phyloP scores from a whole-genome alignment of 2,113 vertebrate species.

The Phyllopteryx taeniolatus region DNA sequence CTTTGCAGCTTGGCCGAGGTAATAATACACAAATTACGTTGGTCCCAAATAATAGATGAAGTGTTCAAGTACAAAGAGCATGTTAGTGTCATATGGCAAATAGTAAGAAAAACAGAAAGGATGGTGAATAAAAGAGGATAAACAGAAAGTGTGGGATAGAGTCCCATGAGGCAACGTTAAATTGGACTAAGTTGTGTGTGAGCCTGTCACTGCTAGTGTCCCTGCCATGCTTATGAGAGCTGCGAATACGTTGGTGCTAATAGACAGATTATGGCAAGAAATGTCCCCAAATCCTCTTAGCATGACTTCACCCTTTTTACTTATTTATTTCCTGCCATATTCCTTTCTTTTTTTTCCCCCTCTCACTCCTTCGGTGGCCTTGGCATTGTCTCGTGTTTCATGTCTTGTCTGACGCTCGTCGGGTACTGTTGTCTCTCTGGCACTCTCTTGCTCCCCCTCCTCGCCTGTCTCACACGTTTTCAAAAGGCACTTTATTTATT shows the following conservation, averaged over 20 bases:
- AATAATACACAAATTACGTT: too few relatives aligned
- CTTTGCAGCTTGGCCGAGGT: too few relatives aligned
- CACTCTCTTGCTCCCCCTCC: slow-evolving; percentile 34
- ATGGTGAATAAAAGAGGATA: slow-evolving; percentile 4
- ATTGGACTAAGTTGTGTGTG: slow-evolving; percentile 64
- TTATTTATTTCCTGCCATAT: slow-evolving; percentile 64
- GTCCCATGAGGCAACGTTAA: slow-evolving; percentile 63
- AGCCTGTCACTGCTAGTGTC: slow-evolving; percentile 74
- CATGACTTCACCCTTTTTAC: slow-evolving; percentile 66
- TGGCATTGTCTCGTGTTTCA: slow-evolving; percentile 68
- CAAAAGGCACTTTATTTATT: slow-evolving; percentile 73
- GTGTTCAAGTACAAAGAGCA: slow-evolving; percentile 3
- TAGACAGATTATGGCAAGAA: slow-evolving; percentile 79
- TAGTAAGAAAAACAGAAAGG: slow-evolving; percentile 9
- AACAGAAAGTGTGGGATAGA: slow-evolving; percentile 52
- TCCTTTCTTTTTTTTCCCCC: slow-evolving; percentile 46
- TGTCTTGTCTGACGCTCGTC: slow-evolving; percentile 63
- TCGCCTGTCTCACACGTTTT: slow-evolving; percentile 61
- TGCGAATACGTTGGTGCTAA: slow-evolving; percentile 78
- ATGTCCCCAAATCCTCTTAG: slow-evolving; percentile 78
- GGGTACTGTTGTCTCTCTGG: slow-evolving; percentile 48
- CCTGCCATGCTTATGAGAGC: slow-evolving; percentile 75
- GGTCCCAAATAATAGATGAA: background rate
- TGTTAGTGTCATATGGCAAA: slow-evolving; percentile 21
- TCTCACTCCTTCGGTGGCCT: slow-evolving; percentile 56